Base-by-base conservation (phyloP, 2,113 vertebrate genomes). In the Osmerus eperlanus region DNA sequence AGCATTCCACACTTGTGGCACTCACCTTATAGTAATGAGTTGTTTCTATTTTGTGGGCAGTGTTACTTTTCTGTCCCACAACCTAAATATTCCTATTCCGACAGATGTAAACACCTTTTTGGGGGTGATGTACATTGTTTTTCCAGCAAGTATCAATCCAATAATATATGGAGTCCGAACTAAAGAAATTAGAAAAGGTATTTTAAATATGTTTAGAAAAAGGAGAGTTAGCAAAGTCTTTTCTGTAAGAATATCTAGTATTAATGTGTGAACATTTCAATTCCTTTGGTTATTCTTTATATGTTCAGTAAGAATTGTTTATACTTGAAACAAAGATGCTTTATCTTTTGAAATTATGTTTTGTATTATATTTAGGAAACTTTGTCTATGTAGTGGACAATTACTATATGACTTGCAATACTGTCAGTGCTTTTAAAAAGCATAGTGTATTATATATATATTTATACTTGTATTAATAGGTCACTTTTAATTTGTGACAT, bases 1-100 rank as follows among this genome's bases (percentile, higher is more conserved):
- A 82, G 93, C 92, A 0, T 83, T 94, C 11, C 91, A 92, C 78
- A 94, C 91, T 60, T 93, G 94, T 14, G 84, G 89, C 15, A 94
- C 92, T 6, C 93, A 94, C 76, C 76, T 93, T 64, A 90, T 92
- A 0, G 89, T 93, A 15, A 89, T 93, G 74, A 85, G 93, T 78
- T 85, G 91, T 0, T 86, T 94, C 73, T 93, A 94, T 65, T 82
- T 90, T n/a, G 92, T 92, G 16, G 92, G 91, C 2, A 90, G 91
- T 32, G 72, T 94, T 47, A 90, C 91, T 0, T 93, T 94, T 80
- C 84, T 94, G 0, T 88, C 88, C n/a, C 91, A 84, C 74, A 88
- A 84, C 4, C 59, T 91, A 14, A 78, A 84, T 55, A 86, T 76
- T 41, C 47, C 78, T 1, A 85, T 91, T 19, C 80, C 92, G 0